Evolutionary conservation across 1,140 invertebrate species (phyloP).

Genomic region (Cecropterus lyciades): DNA sequence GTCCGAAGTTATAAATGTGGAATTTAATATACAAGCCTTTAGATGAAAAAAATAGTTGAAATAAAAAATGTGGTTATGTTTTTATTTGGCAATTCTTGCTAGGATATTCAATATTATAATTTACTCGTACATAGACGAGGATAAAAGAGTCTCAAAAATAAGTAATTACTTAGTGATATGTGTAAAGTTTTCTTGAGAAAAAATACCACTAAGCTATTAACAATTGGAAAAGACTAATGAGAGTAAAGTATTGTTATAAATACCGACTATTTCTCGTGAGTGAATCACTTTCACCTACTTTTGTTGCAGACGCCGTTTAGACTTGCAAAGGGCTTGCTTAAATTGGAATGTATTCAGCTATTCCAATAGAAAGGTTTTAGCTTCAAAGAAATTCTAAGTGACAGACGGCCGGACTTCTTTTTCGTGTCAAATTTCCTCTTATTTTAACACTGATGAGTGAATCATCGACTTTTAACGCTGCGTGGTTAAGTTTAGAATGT

Average conservation of each 20-base stretch:
- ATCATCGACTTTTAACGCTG: constrained; percentile 10
- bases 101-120: too few species aligned
- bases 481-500: neutral
- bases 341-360: constrained; percentile 25
- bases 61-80: too few species aligned
- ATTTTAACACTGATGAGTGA: constrained; percentile 21
- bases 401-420: constrained; percentile 8
- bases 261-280: neutral
- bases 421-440: constrained; percentile 12
- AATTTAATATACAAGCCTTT: too few species aligned
- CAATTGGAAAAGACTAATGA: too few species aligned
- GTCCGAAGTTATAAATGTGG: too few species aligned
- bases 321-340: constrained; percentile 28
- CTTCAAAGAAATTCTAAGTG: constrained; percentile 32
- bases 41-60: too few species aligned
- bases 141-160: too few species aligned
- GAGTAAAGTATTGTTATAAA: neutral
- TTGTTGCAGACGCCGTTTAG: constrained; percentile 12
- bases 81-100: too few species aligned
- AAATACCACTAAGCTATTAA: too few species aligned
- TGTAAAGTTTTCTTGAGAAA: too few species aligned
- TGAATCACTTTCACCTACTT: constrained; percentile 19
- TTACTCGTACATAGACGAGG: too few species aligned
- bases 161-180: too few species aligned
- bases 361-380: constrained; percentile 31